phyloP scores from a whole-genome alignment of 2,113 vertebrate genomes.

The Balaenoptera acutorostrata region DNA sequence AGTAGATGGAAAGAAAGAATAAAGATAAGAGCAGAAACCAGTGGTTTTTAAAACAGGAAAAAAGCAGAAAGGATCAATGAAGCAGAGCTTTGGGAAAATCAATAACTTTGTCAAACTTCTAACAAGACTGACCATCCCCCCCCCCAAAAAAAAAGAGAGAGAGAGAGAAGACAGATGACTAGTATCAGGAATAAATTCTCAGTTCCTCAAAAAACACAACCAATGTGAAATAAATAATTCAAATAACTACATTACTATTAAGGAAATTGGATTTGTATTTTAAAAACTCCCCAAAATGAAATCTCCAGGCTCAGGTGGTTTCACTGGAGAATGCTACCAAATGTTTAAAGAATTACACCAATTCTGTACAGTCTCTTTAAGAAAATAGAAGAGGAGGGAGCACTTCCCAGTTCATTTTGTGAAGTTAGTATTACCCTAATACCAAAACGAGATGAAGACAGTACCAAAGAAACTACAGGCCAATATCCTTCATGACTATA shows the following conservation, averaged over 20 bases:
- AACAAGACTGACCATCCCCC: neutral
- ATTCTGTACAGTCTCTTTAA: neutral
- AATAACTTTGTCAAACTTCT: neutral
- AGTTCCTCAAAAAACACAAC: neutral
- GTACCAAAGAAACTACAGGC: too few relatives aligned
- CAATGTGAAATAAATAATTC: neutral
- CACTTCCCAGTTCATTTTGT: neutral
- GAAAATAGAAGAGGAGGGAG: neutral
- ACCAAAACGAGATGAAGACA: neutral
- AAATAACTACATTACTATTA: neutral
- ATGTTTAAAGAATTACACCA: neutral
- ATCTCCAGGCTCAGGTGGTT: neutral
- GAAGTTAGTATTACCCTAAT: neutral
- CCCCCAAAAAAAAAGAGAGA: too few relatives aligned
- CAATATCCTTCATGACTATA: fast-evolving
- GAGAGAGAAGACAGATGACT: neutral
- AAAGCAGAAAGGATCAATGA: neutral
- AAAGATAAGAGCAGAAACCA: neutral
- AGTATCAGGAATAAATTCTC: neutral
- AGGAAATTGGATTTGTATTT: neutral
- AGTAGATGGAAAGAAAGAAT: neutral
- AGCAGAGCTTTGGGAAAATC: neutral
- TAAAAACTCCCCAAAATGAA: neutral
- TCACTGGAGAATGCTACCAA: neutral
- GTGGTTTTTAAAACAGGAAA: neutral